Evolutionary conservation across 2,113 vertebrate genomes (phyloP).

Genomic region (Vidua macroura): DNA sequence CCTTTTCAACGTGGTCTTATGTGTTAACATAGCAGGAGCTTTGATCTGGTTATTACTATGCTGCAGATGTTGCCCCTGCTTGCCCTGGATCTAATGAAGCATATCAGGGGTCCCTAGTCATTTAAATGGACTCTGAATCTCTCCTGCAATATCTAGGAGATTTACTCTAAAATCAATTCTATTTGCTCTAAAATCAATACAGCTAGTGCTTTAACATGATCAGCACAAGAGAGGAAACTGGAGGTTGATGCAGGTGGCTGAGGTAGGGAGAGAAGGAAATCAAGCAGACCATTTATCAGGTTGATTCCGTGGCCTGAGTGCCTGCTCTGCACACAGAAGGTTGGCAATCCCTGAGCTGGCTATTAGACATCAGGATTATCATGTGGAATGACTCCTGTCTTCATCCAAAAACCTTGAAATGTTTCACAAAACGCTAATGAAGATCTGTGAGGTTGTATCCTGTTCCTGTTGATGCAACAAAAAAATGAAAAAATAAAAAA

Average conservation of each 20-base stretch:
- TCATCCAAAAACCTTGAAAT: neutral
- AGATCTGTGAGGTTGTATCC: neutral
- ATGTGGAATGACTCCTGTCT: neutral
- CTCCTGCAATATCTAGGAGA: neutral
- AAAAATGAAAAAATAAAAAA: neutral
- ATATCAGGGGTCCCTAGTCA: neutral
- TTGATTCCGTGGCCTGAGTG: neutral
- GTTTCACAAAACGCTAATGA: neutral
- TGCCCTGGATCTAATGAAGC: neutral
- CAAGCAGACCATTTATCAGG: accelerated
- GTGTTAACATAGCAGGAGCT: neutral
- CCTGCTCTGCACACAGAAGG: neutral
- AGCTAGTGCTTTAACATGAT: neutral
- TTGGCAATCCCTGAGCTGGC: neutral
- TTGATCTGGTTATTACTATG: neutral
- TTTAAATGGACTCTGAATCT: neutral
- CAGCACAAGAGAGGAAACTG: neutral
- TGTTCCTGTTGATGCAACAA: neutral
- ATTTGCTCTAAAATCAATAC: slow-evolving; percentile 14
- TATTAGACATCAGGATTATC: neutral
- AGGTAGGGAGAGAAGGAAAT: neutral
- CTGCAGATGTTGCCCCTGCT: neutral
- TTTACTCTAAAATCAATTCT: neutral
- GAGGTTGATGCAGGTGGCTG: neutral
- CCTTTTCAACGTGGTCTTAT: neutral